Base-by-base conservation (phyloP, 1,140 invertebrate species). In the Amyelois transitella region DNA sequence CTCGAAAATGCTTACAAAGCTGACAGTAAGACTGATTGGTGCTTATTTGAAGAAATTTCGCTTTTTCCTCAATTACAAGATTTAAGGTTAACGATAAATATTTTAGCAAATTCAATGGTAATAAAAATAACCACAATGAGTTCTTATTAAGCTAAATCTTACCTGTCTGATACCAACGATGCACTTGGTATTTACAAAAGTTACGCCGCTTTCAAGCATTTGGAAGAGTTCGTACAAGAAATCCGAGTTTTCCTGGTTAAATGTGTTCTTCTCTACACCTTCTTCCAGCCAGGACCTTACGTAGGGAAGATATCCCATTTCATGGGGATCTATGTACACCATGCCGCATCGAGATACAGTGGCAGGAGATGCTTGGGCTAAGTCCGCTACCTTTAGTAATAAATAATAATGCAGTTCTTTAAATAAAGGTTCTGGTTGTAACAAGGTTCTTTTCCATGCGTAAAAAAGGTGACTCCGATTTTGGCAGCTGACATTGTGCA, bases 301-400 rank as follows among this genome's bases (percentile, higher is more conserved):
- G 53, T 69, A 84, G 0, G 81, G 82, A 32, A 87, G 32, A 50
- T 79, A 80, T 5, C 94, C 95, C 2, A 97, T 77, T 62, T 95
- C 94, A 0, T 90, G 88, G 0, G 96, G 93, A 77, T 97, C 96
- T 54, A 98, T 92, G 72, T 97, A 98, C 6, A 98, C 96, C 96
- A 98, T 98, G 52, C 96, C 93, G 77, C 92, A 92, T 4, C 91
- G 90, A 65, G 95, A 93, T 47, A 98, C 96, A 1, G 96, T 98
- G 2, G 96, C 96, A 0, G 97, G 97, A 0, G 95, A 96, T 0
- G 95, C 94, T 84, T 96, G 94, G 2, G 95, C 90, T 18, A 97
- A 86, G 84, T 97, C 96, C 79, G 94, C 93, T 1, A 97, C 93
- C 89, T 95, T 91, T 14, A 4, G 8, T 1, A 4, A 14, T 38